Evolutionary conservation across 2,888 invertebrate genomes (phyloP).

Genomic region (Drosophila helvetica): DNA sequence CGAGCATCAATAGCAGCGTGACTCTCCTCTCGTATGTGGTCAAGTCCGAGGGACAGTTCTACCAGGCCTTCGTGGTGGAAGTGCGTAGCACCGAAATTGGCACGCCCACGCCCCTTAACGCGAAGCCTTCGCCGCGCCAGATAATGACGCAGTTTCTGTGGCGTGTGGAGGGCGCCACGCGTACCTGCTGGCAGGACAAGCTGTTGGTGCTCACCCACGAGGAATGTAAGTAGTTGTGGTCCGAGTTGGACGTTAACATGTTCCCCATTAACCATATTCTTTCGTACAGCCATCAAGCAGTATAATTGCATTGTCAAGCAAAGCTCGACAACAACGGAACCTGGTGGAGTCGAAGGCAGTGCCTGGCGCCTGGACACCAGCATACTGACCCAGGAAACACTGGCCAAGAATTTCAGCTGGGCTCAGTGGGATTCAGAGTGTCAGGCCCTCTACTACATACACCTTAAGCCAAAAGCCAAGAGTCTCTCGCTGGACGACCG

Average conservation of each 20-base stretch:
- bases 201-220: slow-evolving; percentile 90
- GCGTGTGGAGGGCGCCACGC: slow-evolving; percentile 76
- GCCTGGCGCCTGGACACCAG: slow-evolving; percentile 86
- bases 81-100: slow-evolving; percentile 73
- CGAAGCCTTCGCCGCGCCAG: slow-evolving; percentile 88
- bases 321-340: slow-evolving; percentile 57
- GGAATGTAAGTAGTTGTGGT: slow-evolving; percentile 86
- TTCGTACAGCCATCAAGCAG: slow-evolving; percentile 66
- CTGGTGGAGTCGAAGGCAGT: slow-evolving; percentile 54
- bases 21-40: slow-evolving; percentile 89
- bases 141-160: slow-evolving; percentile 90
- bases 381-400: slow-evolving; percentile 85
- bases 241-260: no score
- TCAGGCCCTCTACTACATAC: slow-evolving; percentile 93
- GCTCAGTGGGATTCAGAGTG: slow-evolving; percentile 91
- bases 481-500: slow-evolving; percentile 87
- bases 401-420: slow-evolving; percentile 91
- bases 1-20: slow-evolving; percentile 89
- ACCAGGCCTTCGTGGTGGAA: slow-evolving; percentile 88
- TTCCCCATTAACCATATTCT: not conserved
- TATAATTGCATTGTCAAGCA: slow-evolving; percentile 82
- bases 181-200: slow-evolving; percentile 85
- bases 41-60: slow-evolving; percentile 85
- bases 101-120: slow-evolving; percentile 65
- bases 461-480: slow-evolving; percentile 89